phyloP scores from a whole-genome alignment of 1,140 invertebrate genomes.

The Drosophila prosaltans region DNA sequence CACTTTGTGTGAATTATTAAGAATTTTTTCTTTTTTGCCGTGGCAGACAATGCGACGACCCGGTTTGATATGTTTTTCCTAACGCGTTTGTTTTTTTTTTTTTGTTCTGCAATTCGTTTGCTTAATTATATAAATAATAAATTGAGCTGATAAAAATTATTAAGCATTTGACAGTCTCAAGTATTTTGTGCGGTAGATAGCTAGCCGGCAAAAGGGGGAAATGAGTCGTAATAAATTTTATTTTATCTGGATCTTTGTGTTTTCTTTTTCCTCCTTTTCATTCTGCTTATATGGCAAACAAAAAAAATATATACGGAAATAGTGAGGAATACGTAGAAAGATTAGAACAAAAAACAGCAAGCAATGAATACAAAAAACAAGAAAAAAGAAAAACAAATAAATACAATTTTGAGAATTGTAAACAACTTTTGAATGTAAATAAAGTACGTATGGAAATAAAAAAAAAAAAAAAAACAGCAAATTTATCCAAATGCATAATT shows the following conservation, averaged over 20 bases:
- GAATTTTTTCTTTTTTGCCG: constrained; percentile 42
- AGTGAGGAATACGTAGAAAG: constrained; percentile 7
- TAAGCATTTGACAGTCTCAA: constrained; percentile 36
- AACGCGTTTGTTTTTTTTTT: constrained; percentile 32
- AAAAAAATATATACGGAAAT: constrained; percentile 9
- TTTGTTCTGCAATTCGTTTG: constrained; percentile 16
- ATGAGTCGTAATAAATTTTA: constrained; percentile 19
- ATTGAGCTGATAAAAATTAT: constrained; percentile 54
- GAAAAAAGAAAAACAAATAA: constrained; percentile 10
- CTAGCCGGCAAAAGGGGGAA: constrained; percentile 14
- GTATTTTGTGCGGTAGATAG: constrained; percentile 9
- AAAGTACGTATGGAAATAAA: constrained; percentile 29
- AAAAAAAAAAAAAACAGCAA: not conserved
- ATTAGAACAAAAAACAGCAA: constrained; percentile 11
- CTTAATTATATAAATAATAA: constrained; percentile 61
- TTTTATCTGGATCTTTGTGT: constrained; percentile 15
- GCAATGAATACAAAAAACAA: not conserved
- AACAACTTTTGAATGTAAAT: constrained; percentile 44
- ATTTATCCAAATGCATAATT: not conserved
- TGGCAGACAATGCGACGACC: constrained; percentile 71
- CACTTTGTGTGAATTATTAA: constrained; percentile 60
- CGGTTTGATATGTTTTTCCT: constrained; percentile 36
- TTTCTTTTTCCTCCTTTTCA: constrained; percentile 9
- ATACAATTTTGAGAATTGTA: constrained; percentile 23
- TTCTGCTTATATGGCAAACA: constrained; percentile 24